These are phyloP conservation scores for Brachystomella parvula DNA, from an alignment of 1,140 invertebrate species.

Conservation along the genomic window DNA sequence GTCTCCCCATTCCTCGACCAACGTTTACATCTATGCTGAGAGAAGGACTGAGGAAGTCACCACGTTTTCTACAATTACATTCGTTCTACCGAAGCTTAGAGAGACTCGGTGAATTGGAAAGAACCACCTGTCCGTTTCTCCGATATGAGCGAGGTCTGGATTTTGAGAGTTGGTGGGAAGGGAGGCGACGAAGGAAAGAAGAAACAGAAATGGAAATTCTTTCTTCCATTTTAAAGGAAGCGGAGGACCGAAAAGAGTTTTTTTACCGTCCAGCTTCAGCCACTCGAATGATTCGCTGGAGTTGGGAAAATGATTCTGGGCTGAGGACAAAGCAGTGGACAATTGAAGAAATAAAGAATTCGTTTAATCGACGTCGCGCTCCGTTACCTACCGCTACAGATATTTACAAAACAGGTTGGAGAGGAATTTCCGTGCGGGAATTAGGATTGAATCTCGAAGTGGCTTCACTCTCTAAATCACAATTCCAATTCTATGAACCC, in stretches of 20 bases:
- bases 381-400: constrained; percentile 42
- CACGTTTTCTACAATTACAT: constrained; percentile 74
- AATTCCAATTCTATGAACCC: constrained; percentile 11
- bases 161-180: constrained; percentile 75
- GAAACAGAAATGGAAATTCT: constrained; percentile 67
- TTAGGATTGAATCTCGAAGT: constrained; percentile 56
- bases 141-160: constrained; percentile 64
- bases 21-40: neutral
- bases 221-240: constrained; percentile 65
- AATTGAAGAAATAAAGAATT: constrained; percentile 56
- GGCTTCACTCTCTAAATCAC: constrained; percentile 24
- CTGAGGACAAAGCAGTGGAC: constrained; percentile 74
- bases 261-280: constrained; percentile 55
- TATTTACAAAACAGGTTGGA: constrained; percentile 69
- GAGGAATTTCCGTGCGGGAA: constrained; percentile 68
- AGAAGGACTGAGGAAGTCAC: constrained; percentile 50
- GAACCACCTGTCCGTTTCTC: constrained; percentile 58
- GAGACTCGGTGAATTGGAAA: constrained; percentile 71
- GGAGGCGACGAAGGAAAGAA: constrained; percentile 66
- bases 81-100: constrained; percentile 79
- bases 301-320: constrained; percentile 67
- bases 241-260: constrained; percentile 74
- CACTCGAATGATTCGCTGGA: constrained; percentile 58
- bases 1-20: neutral
- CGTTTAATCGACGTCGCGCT: neutral